Conservation (phyloP, 53 echinoderm and acorn worm species). For the Patiria pectinifera region DNA sequence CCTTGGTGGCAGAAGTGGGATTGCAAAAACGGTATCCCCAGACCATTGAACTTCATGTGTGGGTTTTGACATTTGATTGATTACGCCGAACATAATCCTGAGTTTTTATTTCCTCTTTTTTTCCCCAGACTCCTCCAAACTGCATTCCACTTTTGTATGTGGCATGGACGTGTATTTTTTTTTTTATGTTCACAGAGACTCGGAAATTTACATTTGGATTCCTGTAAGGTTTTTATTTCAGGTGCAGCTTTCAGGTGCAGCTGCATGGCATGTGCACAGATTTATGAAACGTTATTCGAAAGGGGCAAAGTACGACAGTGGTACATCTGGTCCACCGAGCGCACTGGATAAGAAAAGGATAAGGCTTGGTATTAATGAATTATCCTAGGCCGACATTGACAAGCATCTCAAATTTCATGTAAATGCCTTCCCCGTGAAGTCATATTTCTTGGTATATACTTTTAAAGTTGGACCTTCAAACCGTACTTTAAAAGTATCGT, state of each 20-base stretch:
- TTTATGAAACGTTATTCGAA: background rate
- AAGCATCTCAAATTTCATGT: too few species aligned
- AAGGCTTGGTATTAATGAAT: too few species aligned
- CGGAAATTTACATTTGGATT: background rate
- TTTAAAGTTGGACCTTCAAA: too few species aligned
- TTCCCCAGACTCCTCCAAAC: background rate
- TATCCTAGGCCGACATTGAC: too few species aligned
- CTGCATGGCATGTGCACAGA: background rate
- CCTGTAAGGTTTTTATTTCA: too few species aligned
- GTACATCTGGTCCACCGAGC: background rate
- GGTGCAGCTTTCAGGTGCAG: background rate
- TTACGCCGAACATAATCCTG: background rate
- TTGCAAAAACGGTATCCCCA: background rate
- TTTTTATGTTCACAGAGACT: background rate
- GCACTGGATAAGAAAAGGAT: too few species aligned
- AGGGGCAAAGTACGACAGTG: background rate
- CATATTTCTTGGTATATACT: background rate
- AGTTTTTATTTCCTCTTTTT: background rate
- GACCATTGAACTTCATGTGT: conserved; percentile 3
- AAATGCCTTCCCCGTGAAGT: too few species aligned
- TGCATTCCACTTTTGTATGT: background rate
- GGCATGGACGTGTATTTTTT: background rate
- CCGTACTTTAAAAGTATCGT: too few species aligned
- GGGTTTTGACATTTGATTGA: conserved; percentile 38
- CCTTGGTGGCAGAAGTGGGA: conserved; percentile 1